phyloP scores from a whole-genome alignment of 1,140 invertebrate genomes.

The Dendrolimus punctatus region DNA sequence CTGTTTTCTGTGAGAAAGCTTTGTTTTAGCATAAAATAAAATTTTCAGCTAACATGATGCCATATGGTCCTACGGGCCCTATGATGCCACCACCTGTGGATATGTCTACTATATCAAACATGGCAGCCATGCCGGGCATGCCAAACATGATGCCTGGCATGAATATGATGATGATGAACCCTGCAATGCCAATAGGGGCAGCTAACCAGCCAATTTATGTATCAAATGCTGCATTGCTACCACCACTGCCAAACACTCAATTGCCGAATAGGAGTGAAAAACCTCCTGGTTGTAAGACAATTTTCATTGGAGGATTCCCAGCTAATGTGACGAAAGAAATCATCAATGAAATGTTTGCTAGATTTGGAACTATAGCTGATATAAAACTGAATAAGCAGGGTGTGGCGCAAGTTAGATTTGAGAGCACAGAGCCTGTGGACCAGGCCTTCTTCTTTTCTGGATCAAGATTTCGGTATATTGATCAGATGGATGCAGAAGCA shows the following conservation, averaged over 20 bases:
- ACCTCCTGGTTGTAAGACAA: conserved; percentile 91
- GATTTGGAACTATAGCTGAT: conserved; percentile 90
- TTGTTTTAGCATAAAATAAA: neutral
- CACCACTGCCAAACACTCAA: conserved; percentile 87
- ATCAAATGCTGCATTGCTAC: conserved; percentile 73
- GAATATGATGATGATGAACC: conserved; percentile 41
- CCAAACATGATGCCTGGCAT: conserved; percentile 27
- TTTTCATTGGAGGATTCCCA: conserved; percentile 94
- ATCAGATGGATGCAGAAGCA: conserved; percentile 72
- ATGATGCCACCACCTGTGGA: conserved; percentile 28
- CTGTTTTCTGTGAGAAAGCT: neutral
- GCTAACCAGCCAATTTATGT: conserved; percentile 30
- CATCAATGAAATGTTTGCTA: conserved; percentile 82
- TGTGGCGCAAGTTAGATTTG: conserved; percentile 93
- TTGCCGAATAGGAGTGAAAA: conserved; percentile 86
- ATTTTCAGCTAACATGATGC: conserved; percentile 26
- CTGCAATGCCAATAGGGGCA: conserved; percentile 22
- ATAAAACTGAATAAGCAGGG: conserved; percentile 92
- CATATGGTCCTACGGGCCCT: conserved; percentile 22
- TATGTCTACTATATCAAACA: conserved; percentile 15
- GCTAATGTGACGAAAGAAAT: conserved; percentile 88
- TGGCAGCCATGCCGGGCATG: conserved; percentile 17
- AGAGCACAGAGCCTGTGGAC: conserved; percentile 86
- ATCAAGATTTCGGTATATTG: conserved; percentile 86
- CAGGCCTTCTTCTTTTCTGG: conserved; percentile 89